Base-by-base conservation (phyloP, 2,888 invertebrate species). In the Priapulus caudatus region DNA sequence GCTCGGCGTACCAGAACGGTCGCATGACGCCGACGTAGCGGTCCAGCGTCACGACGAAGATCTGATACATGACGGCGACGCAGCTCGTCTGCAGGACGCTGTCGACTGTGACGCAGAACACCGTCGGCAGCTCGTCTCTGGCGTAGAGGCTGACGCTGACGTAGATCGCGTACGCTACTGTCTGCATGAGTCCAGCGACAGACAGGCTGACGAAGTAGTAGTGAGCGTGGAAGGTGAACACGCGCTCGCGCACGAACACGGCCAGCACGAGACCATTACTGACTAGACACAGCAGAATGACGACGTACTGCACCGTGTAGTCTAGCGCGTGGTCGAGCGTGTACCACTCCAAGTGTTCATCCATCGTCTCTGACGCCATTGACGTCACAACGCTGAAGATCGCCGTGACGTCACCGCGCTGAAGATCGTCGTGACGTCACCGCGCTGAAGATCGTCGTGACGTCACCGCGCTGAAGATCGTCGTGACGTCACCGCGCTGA, bases 21-120 rank as follows among this genome's bases (percentile, higher is more conserved):
- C n/a, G 33, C 10, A 33, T n/a, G 10, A 33, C 33, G 33, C 33
- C n/a, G 10, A 33, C n/a, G 33, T 33, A 33, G 10, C 33, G 10
- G 33, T 33, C 33, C 33, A 33, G 10, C n/a, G 33, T 33, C 33
- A 33, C 33, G 33, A 33, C n/a, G 33, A 33, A 33, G 33, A 33
- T 33, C n/a, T 33, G 33, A n/a, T 33, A 33, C 33, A 33, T 33
- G 10, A 33, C n/a, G 33, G 33, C 33, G 33, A n/a, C 33, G 10
- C 10, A 10, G 33, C 10, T n/a, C n/a, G 33, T n/a, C 33, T 33
- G 33, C n/a, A 33, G 10, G 10, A 33, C n/a, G 33, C 33, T 33
- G 33, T 10, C 10, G 33, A 33, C 33, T n/a, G n/a, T n/a, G n/a
- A n/a, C n/a, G n/a, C n/a, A n/a, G n/a, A n/a, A n/a, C 33, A 33